Evolutionary conservation across 2,113 vertebrate genomes (phyloP).

Genomic region (Nibea albiflora): DNA sequence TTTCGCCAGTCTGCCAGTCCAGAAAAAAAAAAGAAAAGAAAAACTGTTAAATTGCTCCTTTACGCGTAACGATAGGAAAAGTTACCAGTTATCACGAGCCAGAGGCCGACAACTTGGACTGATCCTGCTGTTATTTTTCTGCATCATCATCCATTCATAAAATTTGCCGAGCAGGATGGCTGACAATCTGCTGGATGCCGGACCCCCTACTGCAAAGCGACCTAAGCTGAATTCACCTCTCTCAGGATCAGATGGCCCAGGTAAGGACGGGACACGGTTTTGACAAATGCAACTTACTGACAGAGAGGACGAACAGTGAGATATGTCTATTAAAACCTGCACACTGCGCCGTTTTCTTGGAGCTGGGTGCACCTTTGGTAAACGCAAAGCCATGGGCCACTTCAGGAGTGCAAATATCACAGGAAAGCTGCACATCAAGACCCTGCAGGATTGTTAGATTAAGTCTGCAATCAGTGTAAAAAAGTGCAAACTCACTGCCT

Average conservation of each 20-base stretch:
- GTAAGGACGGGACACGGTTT: conserved; percentile 78
- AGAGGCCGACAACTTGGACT: conserved; percentile 27
- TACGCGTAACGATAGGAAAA: conserved; percentile 48
- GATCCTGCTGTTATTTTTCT: conserved; percentile 43
- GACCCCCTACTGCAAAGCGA: conserved; percentile 94
- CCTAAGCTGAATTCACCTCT: conserved; percentile 95
- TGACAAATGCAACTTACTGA: neutral
- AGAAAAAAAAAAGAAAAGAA: conserved; percentile 46
- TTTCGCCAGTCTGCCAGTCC: conserved; percentile 74
- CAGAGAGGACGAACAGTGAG: neutral
- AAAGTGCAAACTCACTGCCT: conserved; percentile 31
- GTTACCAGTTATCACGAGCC: conserved; percentile 37
- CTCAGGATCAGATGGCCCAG: conserved; percentile 92
- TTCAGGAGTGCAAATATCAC: conserved; percentile 17
- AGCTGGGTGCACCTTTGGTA: neutral
- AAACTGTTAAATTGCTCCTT: conserved; percentile 57
- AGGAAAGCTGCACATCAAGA: conserved; percentile 15
- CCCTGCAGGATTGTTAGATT: neutral
- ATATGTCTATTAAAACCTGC: neutral
- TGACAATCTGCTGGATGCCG: conserved; percentile 95
- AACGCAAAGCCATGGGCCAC: neutral
- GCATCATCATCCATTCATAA: conserved; percentile 44
- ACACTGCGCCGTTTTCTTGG: neutral
- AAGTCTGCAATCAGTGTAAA: neutral
- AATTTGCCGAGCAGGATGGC: conserved; percentile 84